Evolutionary conservation across 2,888 invertebrate genomes (phyloP).

Genomic region (Ornithoptera priamus): DNA sequence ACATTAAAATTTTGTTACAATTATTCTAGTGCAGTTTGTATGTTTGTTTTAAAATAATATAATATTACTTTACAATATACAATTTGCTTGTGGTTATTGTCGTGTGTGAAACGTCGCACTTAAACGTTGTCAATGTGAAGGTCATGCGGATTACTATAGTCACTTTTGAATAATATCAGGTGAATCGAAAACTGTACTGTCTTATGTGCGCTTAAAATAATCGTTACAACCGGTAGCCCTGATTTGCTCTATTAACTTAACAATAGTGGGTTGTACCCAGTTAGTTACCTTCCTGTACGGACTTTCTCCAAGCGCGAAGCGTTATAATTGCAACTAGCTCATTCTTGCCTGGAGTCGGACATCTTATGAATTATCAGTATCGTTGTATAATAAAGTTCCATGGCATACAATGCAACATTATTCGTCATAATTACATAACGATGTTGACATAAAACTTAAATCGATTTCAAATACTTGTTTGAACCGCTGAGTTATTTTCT

Average conservation of each 20-base stretch:
- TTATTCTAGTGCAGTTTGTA: too few species aligned
- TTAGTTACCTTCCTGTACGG: constrained; percentile 44
- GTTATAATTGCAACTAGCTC: constrained; percentile 13
- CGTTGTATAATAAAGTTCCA: constrained; percentile 21
- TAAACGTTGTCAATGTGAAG: constrained; percentile 51
- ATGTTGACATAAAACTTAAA: not conserved
- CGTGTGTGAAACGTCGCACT: constrained; percentile 54
- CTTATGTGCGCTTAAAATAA: constrained; percentile 32
- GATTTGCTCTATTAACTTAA: constrained; percentile 60
- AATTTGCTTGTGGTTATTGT: constrained; percentile 29
- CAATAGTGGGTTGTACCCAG: constrained; percentile 55
- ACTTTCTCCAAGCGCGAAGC: constrained; percentile 52
- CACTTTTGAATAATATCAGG: constrained; percentile 30
- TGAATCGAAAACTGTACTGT: constrained; percentile 28
- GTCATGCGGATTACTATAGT: constrained; percentile 58
- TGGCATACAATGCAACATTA: not conserved
- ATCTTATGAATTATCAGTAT: constrained; percentile 1
- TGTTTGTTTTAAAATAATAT: too few species aligned
- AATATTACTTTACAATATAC: not conserved
- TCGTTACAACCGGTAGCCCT: constrained; percentile 46
- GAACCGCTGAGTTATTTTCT: not conserved
- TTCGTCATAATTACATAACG: not conserved
- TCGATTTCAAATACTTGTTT: too few species aligned
- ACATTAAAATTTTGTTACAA: too few species aligned
- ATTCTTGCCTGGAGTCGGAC: not conserved